A percentile compares a stretch with the other conserved stretches of the same genome.
phyloP scores from a whole-genome alignment of 30 jellyfish, hydroid and myxozoan species.

The Clytia hemisphaerica region DNA sequence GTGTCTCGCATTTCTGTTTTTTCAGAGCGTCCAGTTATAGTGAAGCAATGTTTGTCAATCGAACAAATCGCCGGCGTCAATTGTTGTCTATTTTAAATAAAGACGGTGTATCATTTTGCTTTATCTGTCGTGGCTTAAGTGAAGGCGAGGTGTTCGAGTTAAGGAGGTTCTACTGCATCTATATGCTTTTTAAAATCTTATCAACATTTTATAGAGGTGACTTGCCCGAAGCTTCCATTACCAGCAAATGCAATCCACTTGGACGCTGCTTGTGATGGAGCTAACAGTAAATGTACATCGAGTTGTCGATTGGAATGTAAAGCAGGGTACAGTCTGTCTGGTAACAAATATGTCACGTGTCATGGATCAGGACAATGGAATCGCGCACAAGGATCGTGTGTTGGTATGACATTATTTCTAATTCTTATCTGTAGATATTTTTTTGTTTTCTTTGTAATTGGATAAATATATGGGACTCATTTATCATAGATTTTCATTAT shows the following conservation, averaged over 20 bases:
- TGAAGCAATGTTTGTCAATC: too few species aligned
- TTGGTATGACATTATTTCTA: slow-evolving; percentile 58
- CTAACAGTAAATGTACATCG: slow-evolving; percentile 49
- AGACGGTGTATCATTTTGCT: too few species aligned
- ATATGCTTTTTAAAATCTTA: too few species aligned
- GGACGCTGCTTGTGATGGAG: slow-evolving; percentile 77
- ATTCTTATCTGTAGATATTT: not conserved
- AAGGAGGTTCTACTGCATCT: too few species aligned
- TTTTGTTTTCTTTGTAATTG: not conserved
- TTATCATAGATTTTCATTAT: not conserved
- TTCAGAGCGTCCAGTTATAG: too few species aligned
- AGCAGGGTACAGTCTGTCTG: slow-evolving; percentile 47
- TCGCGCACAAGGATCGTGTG: slow-evolving; percentile 61
- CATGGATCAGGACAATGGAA: slow-evolving; percentile 65
- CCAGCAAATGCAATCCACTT: slow-evolving; percentile 50
- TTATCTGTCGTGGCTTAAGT: too few species aligned
- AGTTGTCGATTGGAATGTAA: slow-evolving; percentile 58
- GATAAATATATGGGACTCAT: not conserved
- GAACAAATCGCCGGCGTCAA: not conserved
- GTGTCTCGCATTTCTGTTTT: not conserved
- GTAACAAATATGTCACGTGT: slow-evolving; percentile 58
- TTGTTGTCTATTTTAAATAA: too few species aligned
- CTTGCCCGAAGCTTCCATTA: slow-evolving; percentile 50
- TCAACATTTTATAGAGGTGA: slow-evolving; percentile 20
- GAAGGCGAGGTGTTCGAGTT: too few species aligned